Evolutionary conservation across 2,797 vertebrate species (phyloP).

Genomic region (Falco berigora): DNA sequence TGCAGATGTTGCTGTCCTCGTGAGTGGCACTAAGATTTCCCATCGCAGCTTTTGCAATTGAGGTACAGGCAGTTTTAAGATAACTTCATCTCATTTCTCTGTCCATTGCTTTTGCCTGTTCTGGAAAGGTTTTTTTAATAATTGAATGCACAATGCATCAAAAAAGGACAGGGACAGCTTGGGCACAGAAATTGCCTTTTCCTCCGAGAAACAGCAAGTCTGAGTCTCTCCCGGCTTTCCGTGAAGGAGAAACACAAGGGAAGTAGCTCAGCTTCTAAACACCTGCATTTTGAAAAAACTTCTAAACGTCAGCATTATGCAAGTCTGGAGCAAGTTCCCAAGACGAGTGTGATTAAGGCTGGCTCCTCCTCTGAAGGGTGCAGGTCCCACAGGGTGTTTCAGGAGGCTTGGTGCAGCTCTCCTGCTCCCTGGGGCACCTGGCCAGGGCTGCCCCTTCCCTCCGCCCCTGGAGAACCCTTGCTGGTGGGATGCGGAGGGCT

Average conservation of each 20-base stretch:
- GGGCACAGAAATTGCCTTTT: background rate
- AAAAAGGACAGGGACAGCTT: background rate
- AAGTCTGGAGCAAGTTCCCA: background rate
- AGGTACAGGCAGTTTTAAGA: background rate
- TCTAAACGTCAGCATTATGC: background rate
- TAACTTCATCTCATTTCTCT: background rate
- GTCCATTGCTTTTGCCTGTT: background rate
- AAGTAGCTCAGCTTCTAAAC: background rate
- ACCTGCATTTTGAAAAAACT: background rate
- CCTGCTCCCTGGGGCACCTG: background rate
- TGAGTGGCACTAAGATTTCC: background rate
- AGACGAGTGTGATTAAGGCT: background rate
- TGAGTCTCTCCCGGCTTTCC: background rate
- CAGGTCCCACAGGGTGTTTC: fast-evolving
- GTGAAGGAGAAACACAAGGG: background rate
- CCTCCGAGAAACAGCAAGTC: background rate
- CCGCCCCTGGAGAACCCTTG: background rate
- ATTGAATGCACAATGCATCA: background rate
- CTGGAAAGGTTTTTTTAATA: background rate
- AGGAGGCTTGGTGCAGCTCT: background rate
- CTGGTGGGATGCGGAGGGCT: background rate
- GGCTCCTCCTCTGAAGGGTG: background rate
- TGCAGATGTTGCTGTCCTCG: background rate
- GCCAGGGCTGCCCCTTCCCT: background rate
- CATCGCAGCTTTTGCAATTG: background rate